Conservation (phyloP, 92 coral and sea anemone genomes). For the Desmophyllum pertusum region DNA sequence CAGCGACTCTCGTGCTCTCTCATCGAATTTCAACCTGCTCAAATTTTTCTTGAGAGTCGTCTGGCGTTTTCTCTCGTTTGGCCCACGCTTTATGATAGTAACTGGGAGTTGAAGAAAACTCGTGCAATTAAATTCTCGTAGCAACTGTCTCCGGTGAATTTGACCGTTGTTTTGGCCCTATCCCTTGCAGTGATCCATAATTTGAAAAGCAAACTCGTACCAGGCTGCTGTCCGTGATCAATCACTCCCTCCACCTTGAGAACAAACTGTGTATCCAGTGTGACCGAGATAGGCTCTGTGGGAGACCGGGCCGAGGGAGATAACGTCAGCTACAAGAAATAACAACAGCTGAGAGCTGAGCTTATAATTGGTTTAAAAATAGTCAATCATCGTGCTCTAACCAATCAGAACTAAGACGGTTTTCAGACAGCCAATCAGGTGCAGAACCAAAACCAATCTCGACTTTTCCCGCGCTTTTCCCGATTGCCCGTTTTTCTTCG, state of each 20-base stretch:
- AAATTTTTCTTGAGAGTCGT: too few relatives aligned
- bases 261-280: constrained; percentile 90
- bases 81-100: too few relatives aligned
- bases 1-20: too few relatives aligned
- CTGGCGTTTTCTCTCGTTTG: too few relatives aligned
- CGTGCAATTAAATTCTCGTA: too few relatives aligned
- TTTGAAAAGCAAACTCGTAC: constrained; percentile 10
- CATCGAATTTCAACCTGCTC: too few relatives aligned
- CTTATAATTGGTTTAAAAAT: neutral
- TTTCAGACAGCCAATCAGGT: neutral
- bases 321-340: constrained; percentile 75
- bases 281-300: constrained; percentile 76
- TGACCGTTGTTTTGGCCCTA: too few relatives aligned
- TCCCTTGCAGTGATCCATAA: neutral
- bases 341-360: neutral
- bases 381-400: neutral
- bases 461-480: neutral
- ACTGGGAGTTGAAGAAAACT: too few relatives aligned
- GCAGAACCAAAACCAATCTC: neutral
- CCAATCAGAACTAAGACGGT: neutral
- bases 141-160: too few relatives aligned
- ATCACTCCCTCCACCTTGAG: constrained; percentile 95
- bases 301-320: constrained; percentile 88
- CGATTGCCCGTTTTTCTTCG: neutral
- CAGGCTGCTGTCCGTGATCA: constrained; percentile 81